Base-by-base conservation (phyloP, 1,140 invertebrate genomes). In the Diorhabda sublineata region DNA sequence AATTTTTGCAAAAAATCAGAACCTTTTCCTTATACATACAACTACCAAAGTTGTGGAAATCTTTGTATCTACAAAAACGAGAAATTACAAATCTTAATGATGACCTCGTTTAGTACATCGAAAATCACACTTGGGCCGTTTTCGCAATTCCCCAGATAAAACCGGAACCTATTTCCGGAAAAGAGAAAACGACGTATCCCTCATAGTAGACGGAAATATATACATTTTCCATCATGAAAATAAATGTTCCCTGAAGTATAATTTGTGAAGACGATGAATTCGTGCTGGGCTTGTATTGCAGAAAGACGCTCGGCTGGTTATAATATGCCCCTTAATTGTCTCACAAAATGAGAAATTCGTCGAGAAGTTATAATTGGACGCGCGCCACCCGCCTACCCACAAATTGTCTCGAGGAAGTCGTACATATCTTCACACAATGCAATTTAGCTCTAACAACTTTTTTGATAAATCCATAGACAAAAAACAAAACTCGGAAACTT, bases 271-370 rank as follows among this genome's bases (percentile, higher is more conserved):
- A 78, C 77, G 75, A 72, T 68, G 67, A 70, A 66, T 61, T 68
- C 69, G 62, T 52, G 65, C 67, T 67, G 71, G 60, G 67, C 71
- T 75, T 81, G 79, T 79, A 80, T 79, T 79, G 77, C 75, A 64
- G 26, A 26, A 73, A 73, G 74, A 78, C 78, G 80, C 77, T 80
- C 73, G 76, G 75, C 70, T 74, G 79, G 76, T 76, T 81, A 80
- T 81, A 82, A 82, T 82, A 82, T 82, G 80, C 77, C 79, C 76
- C 81, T 82, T 82, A 82, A 82, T 82, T 82, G 81, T 82, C 78
- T 78, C 79, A 59, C 47, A 79, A 81, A 82, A 82, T 82, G 81
- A 82, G 81, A 82, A 82, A 82, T 82, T 79, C 81, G 79, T 76
- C 78, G 77, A 76, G 76, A 82, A 82, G 80, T 82, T 82, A 81